Conservation (phyloP, 92 coral and sea anemone species). For the Diadumene lineata region DNA sequence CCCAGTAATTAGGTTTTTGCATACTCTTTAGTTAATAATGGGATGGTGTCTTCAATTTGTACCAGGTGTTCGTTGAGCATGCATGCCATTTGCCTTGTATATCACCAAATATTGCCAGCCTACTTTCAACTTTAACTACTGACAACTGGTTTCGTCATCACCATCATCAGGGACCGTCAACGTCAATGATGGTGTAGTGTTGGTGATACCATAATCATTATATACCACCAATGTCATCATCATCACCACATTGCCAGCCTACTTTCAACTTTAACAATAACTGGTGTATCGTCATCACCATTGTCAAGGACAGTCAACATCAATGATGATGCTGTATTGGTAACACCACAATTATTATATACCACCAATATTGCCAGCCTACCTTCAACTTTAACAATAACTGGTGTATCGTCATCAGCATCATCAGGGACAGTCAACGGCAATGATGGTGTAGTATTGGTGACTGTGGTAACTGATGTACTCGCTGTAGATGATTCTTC, state of each 20-base stretch:
- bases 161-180: neutral
- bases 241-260: neutral
- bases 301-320: neutral
- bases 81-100: neutral
- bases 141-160: no score
- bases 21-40: no score
- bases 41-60: no score
- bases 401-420: constrained; percentile 28
- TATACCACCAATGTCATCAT: neutral
- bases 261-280: neutral
- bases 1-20: no score
- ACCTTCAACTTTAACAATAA: constrained; percentile 66
- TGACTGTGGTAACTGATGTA: constrained; percentile 7
- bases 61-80: no score
- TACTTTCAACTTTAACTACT: neutral
- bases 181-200: neutral
- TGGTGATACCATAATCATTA: neutral
- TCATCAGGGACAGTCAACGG: constrained; percentile 22
- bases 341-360: no score
- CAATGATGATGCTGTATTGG: no score
- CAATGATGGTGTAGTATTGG: constrained; percentile 24
- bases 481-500: constrained; percentile 5
- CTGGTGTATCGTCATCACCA: neutral
- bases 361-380: neutral
- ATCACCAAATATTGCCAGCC: neutral